Percentiles rank a stretch among this genome's conserved stretches.
Conservation (phyloP, 2,797 vertebrate species). For the Picus viridis region DNA sequence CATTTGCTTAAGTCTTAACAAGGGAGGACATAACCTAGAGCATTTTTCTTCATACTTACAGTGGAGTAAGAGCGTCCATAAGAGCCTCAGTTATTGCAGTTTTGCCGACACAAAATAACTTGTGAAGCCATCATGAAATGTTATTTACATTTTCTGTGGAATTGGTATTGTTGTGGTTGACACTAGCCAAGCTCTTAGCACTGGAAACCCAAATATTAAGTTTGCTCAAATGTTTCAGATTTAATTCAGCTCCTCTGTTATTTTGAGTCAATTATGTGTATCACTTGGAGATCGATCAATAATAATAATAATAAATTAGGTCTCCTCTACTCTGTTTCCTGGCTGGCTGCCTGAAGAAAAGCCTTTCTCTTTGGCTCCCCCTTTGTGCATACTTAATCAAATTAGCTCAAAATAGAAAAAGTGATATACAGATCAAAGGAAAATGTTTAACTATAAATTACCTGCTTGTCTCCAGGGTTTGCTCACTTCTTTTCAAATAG, state of each 20-base stretch:
- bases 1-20: conserved; percentile 64
- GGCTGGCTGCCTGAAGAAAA: conserved; percentile 44
- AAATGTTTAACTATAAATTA: conserved; percentile 70
- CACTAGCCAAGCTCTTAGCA: background rate
- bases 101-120: conserved; percentile 20
- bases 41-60: conserved; percentile 50
- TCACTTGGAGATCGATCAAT: conserved; percentile 30
- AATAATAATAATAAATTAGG: conserved; percentile 36
- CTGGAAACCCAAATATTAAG: background rate
- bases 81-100: conserved; percentile 18
- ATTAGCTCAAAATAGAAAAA: conserved; percentile 65
- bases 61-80: background rate
- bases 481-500: background rate
- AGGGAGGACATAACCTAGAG: conserved; percentile 15
- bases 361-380: background rate
- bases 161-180: background rate
- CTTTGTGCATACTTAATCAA: conserved; percentile 44
- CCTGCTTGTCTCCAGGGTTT: background rate
- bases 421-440: conserved; percentile 55
- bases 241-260: conserved; percentile 40
- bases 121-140: conserved; percentile 13
- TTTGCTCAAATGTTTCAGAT: conserved; percentile 13
- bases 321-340: conserved; percentile 30
- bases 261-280: conserved; percentile 64
- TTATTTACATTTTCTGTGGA: background rate